Percentiles rank a stretch among this genome's conserved stretches.
Evolutionary conservation across 2,888 invertebrate genomes (phyloP).

Genomic region (Periphyllus acericola): DNA sequence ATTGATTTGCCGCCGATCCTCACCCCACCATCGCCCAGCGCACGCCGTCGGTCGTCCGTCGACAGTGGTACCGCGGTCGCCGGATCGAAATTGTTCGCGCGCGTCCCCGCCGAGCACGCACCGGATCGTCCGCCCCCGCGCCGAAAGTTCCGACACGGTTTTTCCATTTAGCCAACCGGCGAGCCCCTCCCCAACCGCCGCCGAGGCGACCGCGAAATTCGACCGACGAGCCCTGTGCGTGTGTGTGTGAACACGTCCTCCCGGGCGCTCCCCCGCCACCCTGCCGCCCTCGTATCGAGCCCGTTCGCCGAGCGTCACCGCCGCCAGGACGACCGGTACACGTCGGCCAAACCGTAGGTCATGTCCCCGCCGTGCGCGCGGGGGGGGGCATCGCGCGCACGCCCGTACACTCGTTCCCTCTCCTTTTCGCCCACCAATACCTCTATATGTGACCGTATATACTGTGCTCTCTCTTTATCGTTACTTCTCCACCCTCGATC

Average conservation of each 20-base stretch:
- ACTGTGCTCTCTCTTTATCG: no score
- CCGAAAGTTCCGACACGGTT: slow-evolving; percentile 5
- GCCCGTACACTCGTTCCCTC: neutral
- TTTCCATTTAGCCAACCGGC: slow-evolving; percentile 28
- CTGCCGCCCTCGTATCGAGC: neutral
- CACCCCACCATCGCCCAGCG: neutral
- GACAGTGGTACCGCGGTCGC: slow-evolving; percentile 45
- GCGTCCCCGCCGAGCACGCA: neutral
- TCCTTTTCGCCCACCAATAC: neutral
- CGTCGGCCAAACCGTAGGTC: slow-evolving; percentile 53
- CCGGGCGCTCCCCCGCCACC: neutral
- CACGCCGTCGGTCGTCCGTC: neutral
- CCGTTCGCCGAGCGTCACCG: neutral
- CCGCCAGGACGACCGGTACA: neutral
- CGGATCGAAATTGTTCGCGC: slow-evolving; percentile 40
- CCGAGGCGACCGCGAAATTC: slow-evolving; percentile 14
- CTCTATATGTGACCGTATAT: neutral
- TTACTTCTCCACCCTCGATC: neutral
- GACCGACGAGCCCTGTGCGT: neutral
- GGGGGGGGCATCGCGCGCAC: neutral
- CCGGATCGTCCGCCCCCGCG: slow-evolving; percentile 2
- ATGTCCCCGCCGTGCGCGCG: slow-evolving; percentile 31
- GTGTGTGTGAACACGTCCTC: neutral
- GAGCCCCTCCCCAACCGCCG: neutral
- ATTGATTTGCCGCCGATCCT: slow-evolving; percentile 53